Base-by-base conservation (phyloP, 2,113 vertebrate genomes). In the Tenrec ecaudatus region DNA sequence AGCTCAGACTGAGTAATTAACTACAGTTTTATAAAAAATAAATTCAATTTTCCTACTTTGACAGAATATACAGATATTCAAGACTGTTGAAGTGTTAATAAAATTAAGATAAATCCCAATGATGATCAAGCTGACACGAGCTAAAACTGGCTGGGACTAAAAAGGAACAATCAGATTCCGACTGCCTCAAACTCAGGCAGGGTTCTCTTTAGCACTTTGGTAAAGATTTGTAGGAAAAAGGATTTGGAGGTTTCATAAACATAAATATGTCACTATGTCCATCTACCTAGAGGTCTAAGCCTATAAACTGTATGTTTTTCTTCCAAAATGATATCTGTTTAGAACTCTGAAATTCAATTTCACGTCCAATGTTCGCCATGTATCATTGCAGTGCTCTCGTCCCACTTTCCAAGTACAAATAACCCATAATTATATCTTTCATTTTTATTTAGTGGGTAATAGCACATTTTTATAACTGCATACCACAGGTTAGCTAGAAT, bases 31-130 rank as follows among this genome's bases (percentile, higher is more conserved):
- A 76, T 36, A 73, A 90, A 53, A 92, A 95, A 86, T 92, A 92
- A 96, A 92, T 94, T 93, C 47, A 88, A 36, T 29, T 71, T 88
- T 75, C 76, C 29, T 87, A 57, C 47, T 93, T 93, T 60, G n/a
- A n/a, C 68, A 90, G 91, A 85, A 82, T 88, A 76, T 43, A 68
- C 31, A 69, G n/a, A 53, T 93, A 43, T 58, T 86, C 40, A 79
- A 10, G 82, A 82, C 12, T n/a, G 2, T 71, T 86, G 57, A 93
- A 90, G 33, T 92, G n/a, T 90, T 80, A 75, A 79, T 80, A 73
- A 92, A 93, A 88, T 25, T 93, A 69, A 88, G 31, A 69, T 82
- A 53, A 92, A 90, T 88, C 36, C 85, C 29, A 38, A 17, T 38
- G 23, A 23, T 76, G 27, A 82, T 91, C 81, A 94, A 88, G 3